Evolutionary conservation across 2,888 invertebrate species (phyloP).

Genomic region (Folsomia manolachei): DNA sequence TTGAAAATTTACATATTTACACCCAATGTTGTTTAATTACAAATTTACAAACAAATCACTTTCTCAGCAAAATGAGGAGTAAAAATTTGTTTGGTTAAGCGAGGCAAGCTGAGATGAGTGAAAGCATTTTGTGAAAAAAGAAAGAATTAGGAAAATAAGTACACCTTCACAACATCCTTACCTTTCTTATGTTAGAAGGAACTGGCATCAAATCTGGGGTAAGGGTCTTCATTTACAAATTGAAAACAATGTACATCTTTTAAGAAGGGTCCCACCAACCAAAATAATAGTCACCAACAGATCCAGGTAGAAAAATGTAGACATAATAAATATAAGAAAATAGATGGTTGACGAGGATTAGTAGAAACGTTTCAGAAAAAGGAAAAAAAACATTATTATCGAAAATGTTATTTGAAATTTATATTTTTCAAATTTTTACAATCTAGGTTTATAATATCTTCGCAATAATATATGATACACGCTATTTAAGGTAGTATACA

Average conservation of each 20-base stretch:
- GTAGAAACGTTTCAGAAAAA: too few species aligned
- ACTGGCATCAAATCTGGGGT: too few species aligned
- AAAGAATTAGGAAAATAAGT: too few species aligned
- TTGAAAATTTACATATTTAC: too few species aligned
- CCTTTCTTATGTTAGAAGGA: too few species aligned
- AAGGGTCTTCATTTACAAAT: slow-evolving; percentile 18
- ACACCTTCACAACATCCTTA: too few species aligned
- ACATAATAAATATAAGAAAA: not conserved
- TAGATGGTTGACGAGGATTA: not conserved
- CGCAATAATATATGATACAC: not conserved
- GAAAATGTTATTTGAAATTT: not conserved
- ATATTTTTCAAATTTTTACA: not conserved
- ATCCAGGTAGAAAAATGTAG: not conserved
- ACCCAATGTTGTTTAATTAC: too few species aligned
- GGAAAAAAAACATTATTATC: not conserved
- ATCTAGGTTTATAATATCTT: not conserved
- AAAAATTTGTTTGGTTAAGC: too few species aligned
- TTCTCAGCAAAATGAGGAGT: too few species aligned
- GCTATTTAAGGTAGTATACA: not conserved
- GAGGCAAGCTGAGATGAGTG: too few species aligned
- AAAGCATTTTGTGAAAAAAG: too few species aligned
- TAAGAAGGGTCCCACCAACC: not conserved
- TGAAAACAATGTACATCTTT: not conserved
- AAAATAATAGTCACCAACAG: not conserved
- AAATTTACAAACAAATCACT: too few species aligned